phyloP scores from a whole-genome alignment of 2,797 vertebrate genomes.

The Odontamblyopus rebecca region DNA sequence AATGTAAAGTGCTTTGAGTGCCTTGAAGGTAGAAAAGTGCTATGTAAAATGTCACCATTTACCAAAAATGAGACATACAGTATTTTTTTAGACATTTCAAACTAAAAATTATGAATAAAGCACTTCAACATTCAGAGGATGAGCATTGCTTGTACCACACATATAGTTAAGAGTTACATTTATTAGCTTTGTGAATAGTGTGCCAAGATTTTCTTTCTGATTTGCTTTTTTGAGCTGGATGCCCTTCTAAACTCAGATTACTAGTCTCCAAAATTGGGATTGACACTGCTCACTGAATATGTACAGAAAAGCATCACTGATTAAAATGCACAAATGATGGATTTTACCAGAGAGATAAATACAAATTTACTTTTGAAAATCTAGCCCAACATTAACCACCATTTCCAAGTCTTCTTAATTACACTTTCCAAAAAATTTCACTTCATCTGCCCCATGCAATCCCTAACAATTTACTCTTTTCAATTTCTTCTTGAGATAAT shows the following conservation, averaged over 20 bases:
- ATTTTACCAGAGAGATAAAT: neutral
- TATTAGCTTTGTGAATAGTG: too few relatives aligned
- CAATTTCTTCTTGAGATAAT: constrained; percentile 35
- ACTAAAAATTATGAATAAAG: too few relatives aligned
- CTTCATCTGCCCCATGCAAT: constrained; percentile 7
- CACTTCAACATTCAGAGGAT: too few relatives aligned
- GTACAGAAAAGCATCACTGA: neutral
- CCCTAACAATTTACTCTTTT: constrained; percentile 31
- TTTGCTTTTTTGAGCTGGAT: too few relatives aligned
- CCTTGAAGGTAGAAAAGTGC: too few relatives aligned
- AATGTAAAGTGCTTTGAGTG: too few relatives aligned
- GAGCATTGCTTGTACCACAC: too few relatives aligned
- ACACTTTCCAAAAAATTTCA: constrained; percentile 21
- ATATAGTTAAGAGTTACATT: too few relatives aligned
- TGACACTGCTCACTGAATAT: neutral
- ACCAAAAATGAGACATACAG: too few relatives aligned
- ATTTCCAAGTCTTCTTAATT: constrained; percentile 1
- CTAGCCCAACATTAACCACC: neutral
- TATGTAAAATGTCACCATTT: too few relatives aligned
- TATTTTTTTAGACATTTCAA: too few relatives aligned
- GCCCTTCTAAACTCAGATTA: neutral
- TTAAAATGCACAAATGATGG: neutral
- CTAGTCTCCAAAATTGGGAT: neutral
- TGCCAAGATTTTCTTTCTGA: too few relatives aligned
- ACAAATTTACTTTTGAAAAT: constrained; percentile 5